Conservation (phyloP, 1,140 invertebrate genomes). For the Zaprionus davidi region DNA sequence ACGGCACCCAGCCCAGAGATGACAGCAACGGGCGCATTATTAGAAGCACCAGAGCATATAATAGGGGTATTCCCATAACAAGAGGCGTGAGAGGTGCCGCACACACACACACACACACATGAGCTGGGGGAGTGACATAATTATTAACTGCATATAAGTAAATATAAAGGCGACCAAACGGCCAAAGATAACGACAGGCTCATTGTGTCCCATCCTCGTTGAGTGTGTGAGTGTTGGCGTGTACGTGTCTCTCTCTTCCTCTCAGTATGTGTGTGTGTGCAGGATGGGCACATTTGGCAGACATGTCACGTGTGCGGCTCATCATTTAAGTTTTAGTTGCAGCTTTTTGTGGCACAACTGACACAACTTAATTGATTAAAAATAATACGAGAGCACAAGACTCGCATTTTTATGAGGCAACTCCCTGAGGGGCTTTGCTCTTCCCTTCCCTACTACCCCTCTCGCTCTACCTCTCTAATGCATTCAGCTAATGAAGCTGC, state of each 20-base stretch:
- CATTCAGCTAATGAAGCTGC: constrained; percentile 10
- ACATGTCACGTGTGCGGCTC: constrained; percentile 70
- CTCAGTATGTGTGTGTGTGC: background rate
- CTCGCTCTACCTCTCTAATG: background rate
- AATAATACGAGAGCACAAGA: constrained; percentile 59
- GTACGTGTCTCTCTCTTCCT: background rate
- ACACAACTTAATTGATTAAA: constrained; percentile 79
- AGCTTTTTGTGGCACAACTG: constrained; percentile 45
- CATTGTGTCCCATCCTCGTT: constrained; percentile 48
- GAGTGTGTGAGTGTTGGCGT: constrained; percentile 11
- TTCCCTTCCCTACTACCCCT: too few relatives aligned
- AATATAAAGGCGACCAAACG: constrained; percentile 76
- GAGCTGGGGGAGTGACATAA: constrained; percentile 68
- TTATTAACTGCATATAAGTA: constrained; percentile 81
- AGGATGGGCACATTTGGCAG: constrained; percentile 54
- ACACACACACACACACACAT: constrained; percentile 19
- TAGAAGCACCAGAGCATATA: constrained; percentile 81
- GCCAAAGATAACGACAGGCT: constrained; percentile 68
- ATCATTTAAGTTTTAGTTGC: constrained; percentile 74
- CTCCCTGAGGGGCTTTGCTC: background rate
- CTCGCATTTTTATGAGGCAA: constrained; percentile 35
- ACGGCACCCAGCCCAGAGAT: constrained; percentile 24
- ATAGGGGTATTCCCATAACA: constrained; percentile 79
- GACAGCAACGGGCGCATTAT: constrained; percentile 78
- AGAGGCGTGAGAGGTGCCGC: constrained; percentile 64